Conservation (phyloP, 2,113 vertebrate species). For the Noctilio leporinus region DNA sequence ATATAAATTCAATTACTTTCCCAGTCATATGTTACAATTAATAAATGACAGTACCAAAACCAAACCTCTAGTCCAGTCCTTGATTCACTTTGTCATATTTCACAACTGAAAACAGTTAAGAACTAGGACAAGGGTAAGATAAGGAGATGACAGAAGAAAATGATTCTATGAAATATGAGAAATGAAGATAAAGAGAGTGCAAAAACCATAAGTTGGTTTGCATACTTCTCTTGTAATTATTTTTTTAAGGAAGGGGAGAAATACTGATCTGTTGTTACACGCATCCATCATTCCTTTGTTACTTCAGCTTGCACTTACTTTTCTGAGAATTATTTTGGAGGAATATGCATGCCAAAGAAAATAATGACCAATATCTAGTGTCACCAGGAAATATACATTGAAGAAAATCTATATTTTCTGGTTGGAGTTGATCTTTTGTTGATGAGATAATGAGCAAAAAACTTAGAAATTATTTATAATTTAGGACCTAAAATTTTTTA, state of each 20-base stretch:
- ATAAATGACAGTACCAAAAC: background rate
- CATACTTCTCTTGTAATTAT: background rate
- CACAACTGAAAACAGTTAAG: background rate
- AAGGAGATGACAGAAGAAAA: background rate
- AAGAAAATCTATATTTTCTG: background rate
- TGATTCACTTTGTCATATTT: conserved; percentile 11
- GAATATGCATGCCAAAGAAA: background rate
- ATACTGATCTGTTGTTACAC: too few relatives aligned
- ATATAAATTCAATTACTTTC: background rate
- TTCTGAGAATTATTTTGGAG: conserved; percentile 7
- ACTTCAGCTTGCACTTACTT: background rate
- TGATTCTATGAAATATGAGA: background rate
- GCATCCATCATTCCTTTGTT: too few relatives aligned
- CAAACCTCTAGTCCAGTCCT: background rate
- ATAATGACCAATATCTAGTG: background rate
- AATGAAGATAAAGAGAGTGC: background rate
- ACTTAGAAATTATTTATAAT: background rate
- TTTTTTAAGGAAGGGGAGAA: too few relatives aligned
- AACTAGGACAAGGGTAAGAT: background rate
- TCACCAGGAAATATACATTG: background rate
- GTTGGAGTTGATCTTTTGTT: background rate
- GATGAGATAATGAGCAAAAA: background rate
- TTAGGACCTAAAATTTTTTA: background rate
- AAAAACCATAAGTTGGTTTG: background rate
- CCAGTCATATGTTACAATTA: background rate